Percentiles rank a stretch among this genome's conserved stretches.
Evolutionary conservation across 2,888 invertebrate species (phyloP).

Genomic region (Eupithecia inturbata): DNA sequence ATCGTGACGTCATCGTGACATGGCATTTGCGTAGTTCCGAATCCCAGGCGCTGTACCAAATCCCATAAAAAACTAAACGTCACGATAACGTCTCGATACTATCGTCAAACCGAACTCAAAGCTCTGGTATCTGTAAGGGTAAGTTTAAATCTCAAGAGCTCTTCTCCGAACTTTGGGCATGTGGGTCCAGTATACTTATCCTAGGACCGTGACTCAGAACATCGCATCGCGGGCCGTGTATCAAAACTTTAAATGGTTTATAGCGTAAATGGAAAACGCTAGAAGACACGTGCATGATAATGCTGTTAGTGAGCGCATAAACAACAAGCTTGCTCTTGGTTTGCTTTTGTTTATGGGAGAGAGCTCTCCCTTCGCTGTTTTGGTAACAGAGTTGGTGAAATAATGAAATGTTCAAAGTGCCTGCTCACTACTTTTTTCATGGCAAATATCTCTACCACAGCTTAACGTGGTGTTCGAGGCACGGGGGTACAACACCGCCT

Average conservation of each 20-base stretch:
- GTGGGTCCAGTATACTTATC: constrained; percentile 51
- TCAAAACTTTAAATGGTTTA: constrained; percentile 46
- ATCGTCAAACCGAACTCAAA: not conserved
- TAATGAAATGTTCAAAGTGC: not conserved
- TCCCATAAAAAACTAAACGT: not conserved
- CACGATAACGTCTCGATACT: not conserved
- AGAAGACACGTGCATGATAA: constrained; percentile 41
- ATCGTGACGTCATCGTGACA: not conserved
- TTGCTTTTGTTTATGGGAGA: constrained; percentile 7
- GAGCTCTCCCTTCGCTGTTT: not conserved
- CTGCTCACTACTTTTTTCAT: not conserved
- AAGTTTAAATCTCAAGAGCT: constrained; percentile 11
- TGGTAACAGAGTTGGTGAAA: not conserved
- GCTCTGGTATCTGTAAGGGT: not conserved
- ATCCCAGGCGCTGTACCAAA: not conserved
- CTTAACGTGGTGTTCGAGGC: too few relatives aligned
- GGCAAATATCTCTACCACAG: too few relatives aligned
- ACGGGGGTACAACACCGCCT: too few relatives aligned
- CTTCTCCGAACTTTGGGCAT: constrained; percentile 43
- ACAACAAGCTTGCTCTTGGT: constrained; percentile 17
- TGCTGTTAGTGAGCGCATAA: constrained; percentile 32
- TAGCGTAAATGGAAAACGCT: constrained; percentile 42
- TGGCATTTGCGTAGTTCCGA: not conserved
- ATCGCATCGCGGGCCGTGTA: constrained; percentile 36
- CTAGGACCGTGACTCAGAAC: constrained; percentile 40